Percentiles rank a stretch among this genome's conserved stretches.
Conservation (phyloP, 1,140 invertebrate genomes). For the Hyles vespertilio region DNA sequence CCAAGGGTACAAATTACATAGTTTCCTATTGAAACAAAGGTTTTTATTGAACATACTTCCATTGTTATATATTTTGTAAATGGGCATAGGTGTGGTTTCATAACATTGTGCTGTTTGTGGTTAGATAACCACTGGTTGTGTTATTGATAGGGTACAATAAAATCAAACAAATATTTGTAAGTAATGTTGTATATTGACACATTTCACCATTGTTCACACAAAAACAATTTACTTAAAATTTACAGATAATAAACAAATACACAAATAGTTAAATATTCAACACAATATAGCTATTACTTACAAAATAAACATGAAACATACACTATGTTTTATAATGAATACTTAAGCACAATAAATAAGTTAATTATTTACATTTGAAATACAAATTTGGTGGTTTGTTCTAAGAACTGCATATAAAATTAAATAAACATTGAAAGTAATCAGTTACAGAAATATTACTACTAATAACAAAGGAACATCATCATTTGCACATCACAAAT, state of each 20-base stretch:
- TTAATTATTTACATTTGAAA: conserved; percentile 51
- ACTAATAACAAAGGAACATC: conserved; percentile 11
- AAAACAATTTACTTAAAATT: conserved; percentile 69
- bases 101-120: conserved; percentile 1
- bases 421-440: no score
- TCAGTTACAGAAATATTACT: no score
- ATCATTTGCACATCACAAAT: conserved; percentile 1
- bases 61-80: no score
- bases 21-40: not conserved
- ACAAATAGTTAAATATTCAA: conserved; percentile 66
- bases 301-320: conserved; percentile 56
- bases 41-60: no score
- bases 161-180: conserved; percentile 58
- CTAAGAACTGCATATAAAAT: conserved; percentile 14
- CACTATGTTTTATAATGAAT: conserved; percentile 34
- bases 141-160: conserved; percentile 29
- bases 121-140: not conserved
- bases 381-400: conserved; percentile 18
- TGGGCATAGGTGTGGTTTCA: conserved; percentile 2
- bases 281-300: conserved; percentile 64
- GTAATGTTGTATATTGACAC: conserved; percentile 72
- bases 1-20: not conserved
- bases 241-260: conserved; percentile 66
- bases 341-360: conserved; percentile 60
- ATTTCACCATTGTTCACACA: conserved; percentile 66